phyloP scores from a whole-genome alignment of 2,113 vertebrate genomes.

The Pycnonotus jocosus region DNA sequence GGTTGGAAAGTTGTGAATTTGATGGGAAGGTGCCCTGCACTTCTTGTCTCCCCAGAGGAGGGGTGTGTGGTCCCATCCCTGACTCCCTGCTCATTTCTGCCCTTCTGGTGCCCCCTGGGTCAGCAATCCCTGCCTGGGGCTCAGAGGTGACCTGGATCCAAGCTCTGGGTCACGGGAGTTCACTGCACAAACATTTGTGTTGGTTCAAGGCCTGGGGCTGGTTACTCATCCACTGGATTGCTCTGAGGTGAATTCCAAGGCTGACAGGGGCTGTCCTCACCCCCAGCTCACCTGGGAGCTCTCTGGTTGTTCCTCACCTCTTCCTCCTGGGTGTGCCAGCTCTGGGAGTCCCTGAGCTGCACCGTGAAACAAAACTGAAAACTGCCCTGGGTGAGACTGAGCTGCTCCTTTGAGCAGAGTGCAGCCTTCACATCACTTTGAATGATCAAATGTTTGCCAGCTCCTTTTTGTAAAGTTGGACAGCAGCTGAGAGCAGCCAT shows the following conservation, averaged over 20 bases:
- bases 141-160: background rate
- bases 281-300: background rate
- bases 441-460: background rate
- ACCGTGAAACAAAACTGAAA: background rate
- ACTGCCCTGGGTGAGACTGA: background rate
- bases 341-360: background rate
- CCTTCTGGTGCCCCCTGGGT: background rate
- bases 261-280: background rate
- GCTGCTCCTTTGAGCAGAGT: background rate
- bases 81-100: background rate
- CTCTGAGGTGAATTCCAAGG: background rate
- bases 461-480: background rate
- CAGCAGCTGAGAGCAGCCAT: background rate
- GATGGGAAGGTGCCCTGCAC: background rate
- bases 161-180: background rate
- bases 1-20: background rate
- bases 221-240: background rate
- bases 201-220: background rate
- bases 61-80: accelerated
- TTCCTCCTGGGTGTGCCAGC: background rate
- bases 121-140: background rate
- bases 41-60: background rate
- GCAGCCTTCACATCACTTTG: background rate
- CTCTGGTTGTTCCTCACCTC: background rate
- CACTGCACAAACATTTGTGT: background rate